Evolutionary conservation across 92 coral and sea anemone species (phyloP), one percentile per base, ranked within the genome.

Genomic region (Parazoanthus atlanticus): DNA sequence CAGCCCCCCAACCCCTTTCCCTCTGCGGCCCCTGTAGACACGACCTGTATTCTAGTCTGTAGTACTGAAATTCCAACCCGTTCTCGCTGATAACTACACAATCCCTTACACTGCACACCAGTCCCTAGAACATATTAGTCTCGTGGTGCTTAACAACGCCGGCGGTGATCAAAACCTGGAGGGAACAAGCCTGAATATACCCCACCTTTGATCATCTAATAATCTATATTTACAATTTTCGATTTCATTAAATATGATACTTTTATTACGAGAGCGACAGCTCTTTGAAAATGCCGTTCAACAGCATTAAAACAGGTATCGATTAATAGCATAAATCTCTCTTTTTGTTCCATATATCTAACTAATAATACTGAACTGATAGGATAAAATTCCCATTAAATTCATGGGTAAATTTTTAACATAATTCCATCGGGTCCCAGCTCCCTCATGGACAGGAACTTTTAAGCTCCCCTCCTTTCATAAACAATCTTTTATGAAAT

Each of bases 271-370:
- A 80, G 84, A 80, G 84, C 84, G 32, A 54, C 84, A 80, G 84
- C 84, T 80, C 84, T 54, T 76, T 76, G 78, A 33, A 80, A 80
- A 80, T 80, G 84, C 84, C 84, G 84, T 56, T 80, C 84, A 80
- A 80, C 84, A 80, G 84, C 84, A 80, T 80, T 52, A 56, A 80
- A 58, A 54, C 70, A 12, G 80, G n/a, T 80, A 80, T 52, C 67
- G 69, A 52, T 54, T 58, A 26, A 77, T 77, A 78, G 56, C 61
- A n/a, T 78, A 78, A 43, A 78, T 78, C 56, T 43, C 31, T 47
- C n/a, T 76, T 31, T 78, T 19, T n/a, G 82, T 78, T 78, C 30
- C 82, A 47, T 78, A 78, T 32, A 33, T 31, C 84, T 80, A 80
- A 80, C 84, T 80, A 80, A 31, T 54, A 80, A 28, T 29, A 80